Evolutionary conservation across 2,113 vertebrate genomes (phyloP), one percentile per base, ranked within the genome.

Genomic region (Sander lucioperca): DNA sequence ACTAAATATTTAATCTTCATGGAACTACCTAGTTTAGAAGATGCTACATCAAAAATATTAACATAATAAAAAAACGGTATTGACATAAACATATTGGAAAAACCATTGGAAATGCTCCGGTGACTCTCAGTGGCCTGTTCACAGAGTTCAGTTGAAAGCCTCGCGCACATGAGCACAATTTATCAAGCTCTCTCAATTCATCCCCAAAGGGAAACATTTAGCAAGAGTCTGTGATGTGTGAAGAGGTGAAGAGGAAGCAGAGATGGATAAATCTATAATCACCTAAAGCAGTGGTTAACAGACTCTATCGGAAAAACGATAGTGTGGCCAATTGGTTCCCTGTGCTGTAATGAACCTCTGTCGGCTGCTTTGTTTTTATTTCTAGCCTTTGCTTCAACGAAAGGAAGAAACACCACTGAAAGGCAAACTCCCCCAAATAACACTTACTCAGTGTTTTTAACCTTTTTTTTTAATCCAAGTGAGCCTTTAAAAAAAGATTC

Each of bases 261-360:
- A 82, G 80, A 83, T 76, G 66, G 79, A 92, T 90, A 89, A 88
- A 92, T 90, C 88, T 58, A 90, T 90, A 91, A 92, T 88, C 77
- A 90, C 82, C 84, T 70, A 86, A 82, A 88, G 86, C 86, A 79
- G 80, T 53, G 78, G 84, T 89, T 80, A 80, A 81, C 50, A 27
- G 43, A 12, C 75, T 76, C 75, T 39, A 84, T 84, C 15, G 83
- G 80, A 79, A 85, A 90, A 82, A 79, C 66, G 4, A 87, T 70
- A 18, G 54, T 65, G 57, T 67, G 77, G 76, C 83, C 86, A 77
- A 76, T 77, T 77, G 78, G 65, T 80, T 78, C 62, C 70, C 59
- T 68, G 57, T 47, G 59, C 79, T 4, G 36, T 88, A 86, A 83
- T 88, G 72, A 88, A 79, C 53, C 54, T 80, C 74, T 74, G 78